phyloP scores from a whole-genome alignment of 2,888 invertebrate species.

The Latrodectus elegans region DNA sequence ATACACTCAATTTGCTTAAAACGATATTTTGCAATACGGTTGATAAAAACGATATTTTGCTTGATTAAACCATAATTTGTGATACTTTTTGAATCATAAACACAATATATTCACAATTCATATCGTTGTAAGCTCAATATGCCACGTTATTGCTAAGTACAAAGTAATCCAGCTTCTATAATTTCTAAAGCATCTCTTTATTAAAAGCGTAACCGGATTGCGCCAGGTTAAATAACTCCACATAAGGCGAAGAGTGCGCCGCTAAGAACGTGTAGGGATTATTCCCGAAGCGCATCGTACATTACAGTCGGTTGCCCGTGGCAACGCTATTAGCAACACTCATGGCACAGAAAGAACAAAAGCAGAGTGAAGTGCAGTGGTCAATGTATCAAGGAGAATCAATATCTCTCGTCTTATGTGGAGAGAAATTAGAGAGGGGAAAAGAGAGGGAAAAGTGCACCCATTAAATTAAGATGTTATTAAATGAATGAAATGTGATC shows the following conservation, averaged over 20 bases:
- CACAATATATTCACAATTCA: too few species aligned
- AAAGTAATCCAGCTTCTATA: too few species aligned
- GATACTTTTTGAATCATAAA: too few species aligned
- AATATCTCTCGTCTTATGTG: neutral
- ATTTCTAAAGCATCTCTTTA: too few species aligned
- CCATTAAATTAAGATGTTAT: neutral
- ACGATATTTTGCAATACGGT: too few species aligned
- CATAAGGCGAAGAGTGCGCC: neutral
- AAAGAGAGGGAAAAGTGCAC: neutral
- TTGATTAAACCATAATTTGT: too few species aligned
- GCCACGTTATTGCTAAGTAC: too few species aligned
- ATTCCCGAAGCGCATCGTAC: conserved; percentile 10
- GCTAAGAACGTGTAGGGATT: neutral
- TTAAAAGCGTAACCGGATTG: neutral
- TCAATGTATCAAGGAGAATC: conserved; percentile 2
- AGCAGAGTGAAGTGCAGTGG: neutral
- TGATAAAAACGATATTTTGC: too few species aligned
- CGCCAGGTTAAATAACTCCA: conserved; percentile 3
- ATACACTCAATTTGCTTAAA: too few species aligned
- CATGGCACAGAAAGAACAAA: conserved; percentile 19
- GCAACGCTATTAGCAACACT: conserved; percentile 33
- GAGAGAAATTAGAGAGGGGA: neutral
- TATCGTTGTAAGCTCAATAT: too few species aligned
- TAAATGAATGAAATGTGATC: neutral
- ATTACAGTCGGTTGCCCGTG: conserved; percentile 17